phyloP scores from a whole-genome alignment of 1,140 invertebrate species.

The Wiebesia pumilae region DNA sequence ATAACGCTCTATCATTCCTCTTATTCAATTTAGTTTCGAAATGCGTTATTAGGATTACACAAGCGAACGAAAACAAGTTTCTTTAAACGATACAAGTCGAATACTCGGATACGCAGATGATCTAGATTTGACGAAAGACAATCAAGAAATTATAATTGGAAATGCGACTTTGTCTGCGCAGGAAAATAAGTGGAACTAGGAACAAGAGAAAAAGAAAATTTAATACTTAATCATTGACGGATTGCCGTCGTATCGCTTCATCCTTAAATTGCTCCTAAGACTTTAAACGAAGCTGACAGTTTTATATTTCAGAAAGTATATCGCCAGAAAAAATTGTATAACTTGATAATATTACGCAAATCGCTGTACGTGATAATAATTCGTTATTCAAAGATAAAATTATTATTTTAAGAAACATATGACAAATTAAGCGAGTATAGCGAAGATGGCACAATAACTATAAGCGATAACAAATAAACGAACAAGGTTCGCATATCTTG shows the following conservation, averaged over 20 bases:
- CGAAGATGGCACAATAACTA: no score
- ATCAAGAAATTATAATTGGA: neutral
- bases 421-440: no score
- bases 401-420: no score
- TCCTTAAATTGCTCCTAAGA: neutral
- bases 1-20: neutral
- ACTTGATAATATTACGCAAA: no score
- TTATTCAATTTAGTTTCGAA: constrained; percentile 3
- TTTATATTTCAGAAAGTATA: no score
- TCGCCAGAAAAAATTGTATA: no score
- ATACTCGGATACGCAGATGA: neutral
- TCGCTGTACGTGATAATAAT: no score
- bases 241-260: neutral
- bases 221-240: neutral
- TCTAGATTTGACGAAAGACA: neutral
- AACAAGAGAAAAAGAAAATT: neutral
- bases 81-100: neutral
- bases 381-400: no score
- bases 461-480: no score
- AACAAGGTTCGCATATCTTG: no score
- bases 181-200: neutral
- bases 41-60: neutral
- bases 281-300: no score
- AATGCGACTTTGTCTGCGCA: neutral
- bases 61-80: neutral